Evolutionary conservation across 2,113 vertebrate species (phyloP).

Genomic region (Phyllostomus discolor): DNA sequence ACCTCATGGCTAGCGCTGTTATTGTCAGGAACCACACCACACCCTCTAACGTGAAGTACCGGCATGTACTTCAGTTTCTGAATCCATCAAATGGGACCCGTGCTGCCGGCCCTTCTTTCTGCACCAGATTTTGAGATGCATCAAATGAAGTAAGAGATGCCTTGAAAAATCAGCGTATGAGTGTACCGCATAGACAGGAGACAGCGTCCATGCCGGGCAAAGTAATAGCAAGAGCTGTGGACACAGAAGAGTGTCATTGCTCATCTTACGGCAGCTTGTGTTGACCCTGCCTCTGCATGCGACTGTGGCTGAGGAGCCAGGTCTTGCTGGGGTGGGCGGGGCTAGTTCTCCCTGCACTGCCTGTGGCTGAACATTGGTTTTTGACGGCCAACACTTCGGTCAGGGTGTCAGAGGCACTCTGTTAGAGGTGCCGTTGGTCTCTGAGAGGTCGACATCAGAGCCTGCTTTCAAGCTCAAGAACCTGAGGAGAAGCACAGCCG

Average conservation of each 20-base stretch:
- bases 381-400: background rate
- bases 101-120: background rate
- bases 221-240: background rate
- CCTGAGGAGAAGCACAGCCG: background rate
- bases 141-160: background rate
- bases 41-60: background rate
- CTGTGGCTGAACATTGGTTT: background rate
- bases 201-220: background rate
- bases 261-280: background rate
- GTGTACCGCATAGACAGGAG: background rate
- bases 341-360: background rate
- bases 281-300: too few relatives aligned
- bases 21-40: background rate
- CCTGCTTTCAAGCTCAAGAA: background rate
- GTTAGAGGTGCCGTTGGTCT: background rate
- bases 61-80: background rate
- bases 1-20: accelerated
- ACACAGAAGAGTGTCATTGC: background rate
- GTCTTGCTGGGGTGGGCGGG: background rate
- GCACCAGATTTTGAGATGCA: background rate
- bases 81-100: background rate
- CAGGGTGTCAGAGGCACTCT: background rate
- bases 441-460: background rate
- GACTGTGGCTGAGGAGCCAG: background rate
- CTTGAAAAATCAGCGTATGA: background rate